Evolutionary conservation across 2,888 invertebrate species (phyloP).

Genomic region (Tinea trinotella): DNA sequence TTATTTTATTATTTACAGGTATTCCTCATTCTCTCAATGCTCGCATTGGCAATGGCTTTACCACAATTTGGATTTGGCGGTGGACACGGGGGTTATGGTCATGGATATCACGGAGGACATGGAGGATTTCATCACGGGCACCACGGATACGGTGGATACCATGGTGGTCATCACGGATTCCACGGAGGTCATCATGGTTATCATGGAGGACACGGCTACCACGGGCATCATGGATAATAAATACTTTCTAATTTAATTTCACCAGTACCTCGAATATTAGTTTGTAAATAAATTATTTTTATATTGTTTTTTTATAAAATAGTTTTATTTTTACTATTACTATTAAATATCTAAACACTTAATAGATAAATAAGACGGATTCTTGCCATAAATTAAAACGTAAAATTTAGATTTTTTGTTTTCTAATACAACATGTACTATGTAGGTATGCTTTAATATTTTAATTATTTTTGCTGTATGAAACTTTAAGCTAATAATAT

Average conservation of each 20-base stretch:
- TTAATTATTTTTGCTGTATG: no score
- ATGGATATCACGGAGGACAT: constrained; percentile 6
- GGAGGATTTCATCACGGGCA: not conserved
- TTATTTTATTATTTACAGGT: not conserved
- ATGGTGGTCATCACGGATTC: not conserved
- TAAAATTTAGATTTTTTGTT: not conserved
- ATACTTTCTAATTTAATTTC: no score
- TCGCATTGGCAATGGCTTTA: not conserved
- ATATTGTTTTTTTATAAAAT: not conserved
- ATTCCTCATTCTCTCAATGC: not conserved
- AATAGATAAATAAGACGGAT: not conserved
- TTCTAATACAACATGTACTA: not conserved
- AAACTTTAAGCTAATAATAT: no score
- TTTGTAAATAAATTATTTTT: not conserved
- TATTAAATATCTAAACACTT: not conserved
- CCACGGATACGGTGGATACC: not conserved
- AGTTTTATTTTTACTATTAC: no score
- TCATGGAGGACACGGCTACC: not conserved
- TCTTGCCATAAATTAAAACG: not conserved
- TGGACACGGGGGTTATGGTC: constrained; percentile 1
- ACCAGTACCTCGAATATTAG: no score
- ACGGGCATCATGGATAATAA: not conserved
- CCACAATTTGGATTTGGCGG: not conserved
- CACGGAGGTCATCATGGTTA: constrained; percentile 7
- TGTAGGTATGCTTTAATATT: no score